Evolutionary conservation across 2,113 vertebrate species (phyloP).

Genomic region (Dicerorhinus sumatrensis): DNA sequence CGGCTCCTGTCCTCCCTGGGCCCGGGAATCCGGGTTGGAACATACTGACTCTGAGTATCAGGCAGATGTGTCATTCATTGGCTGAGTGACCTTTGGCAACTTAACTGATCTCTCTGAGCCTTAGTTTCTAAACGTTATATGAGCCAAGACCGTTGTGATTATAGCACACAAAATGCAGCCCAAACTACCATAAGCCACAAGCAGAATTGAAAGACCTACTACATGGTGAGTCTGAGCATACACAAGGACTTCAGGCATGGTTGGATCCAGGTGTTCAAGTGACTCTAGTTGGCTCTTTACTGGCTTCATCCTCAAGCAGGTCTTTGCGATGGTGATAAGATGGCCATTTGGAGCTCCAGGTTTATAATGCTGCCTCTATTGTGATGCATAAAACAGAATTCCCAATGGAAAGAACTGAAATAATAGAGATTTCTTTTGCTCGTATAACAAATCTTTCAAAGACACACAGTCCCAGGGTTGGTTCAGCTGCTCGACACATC

Average conservation of each 20-base stretch:
- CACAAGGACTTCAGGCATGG: neutral
- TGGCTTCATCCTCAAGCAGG: neutral
- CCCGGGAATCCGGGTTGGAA: neutral
- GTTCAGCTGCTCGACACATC: neutral
- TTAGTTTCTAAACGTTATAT: neutral
- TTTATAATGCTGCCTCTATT: neutral
- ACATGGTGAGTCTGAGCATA: neutral
- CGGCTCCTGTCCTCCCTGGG: slow-evolving; percentile 49
- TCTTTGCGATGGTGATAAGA: neutral
- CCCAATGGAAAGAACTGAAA: neutral
- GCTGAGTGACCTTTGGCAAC: neutral
- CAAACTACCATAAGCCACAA: neutral
- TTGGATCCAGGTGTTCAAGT: neutral
- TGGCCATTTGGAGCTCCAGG: neutral
- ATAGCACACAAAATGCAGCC: neutral
- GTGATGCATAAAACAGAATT: neutral
- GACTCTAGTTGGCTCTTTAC: neutral
- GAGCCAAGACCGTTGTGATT: neutral
- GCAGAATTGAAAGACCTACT: neutral
- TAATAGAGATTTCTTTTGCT: neutral
- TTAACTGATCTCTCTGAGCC: neutral
- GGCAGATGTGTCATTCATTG: neutral
- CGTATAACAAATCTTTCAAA: neutral
- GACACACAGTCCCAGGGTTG: neutral
- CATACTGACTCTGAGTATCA: neutral